A percentile compares a stretch with the other conserved stretches of the same genome.
Conservation (phyloP, 2,797 vertebrate genomes). For the Holocentrus rufus region DNA sequence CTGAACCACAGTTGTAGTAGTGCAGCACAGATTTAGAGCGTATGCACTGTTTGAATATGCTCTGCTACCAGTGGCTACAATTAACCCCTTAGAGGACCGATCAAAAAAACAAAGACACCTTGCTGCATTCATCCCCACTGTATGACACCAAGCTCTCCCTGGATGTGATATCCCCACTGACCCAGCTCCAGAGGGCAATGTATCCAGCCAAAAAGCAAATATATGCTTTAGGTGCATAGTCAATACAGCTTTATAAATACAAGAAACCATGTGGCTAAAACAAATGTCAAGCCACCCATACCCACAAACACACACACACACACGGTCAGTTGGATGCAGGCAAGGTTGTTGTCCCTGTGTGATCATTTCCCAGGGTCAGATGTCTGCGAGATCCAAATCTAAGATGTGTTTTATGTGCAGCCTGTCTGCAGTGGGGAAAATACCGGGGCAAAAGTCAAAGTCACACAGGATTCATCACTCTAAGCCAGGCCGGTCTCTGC, state of each 20-base stretch:
- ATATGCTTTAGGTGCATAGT: background rate
- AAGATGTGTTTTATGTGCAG: constrained; percentile 44
- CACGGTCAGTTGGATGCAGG: constrained; percentile 17
- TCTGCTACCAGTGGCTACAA: constrained; percentile 1
- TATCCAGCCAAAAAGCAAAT: constrained; percentile 29
- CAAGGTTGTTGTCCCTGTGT: constrained; percentile 20
- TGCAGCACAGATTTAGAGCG: no score
- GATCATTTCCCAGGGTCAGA: constrained; percentile 58
- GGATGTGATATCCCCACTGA: background rate
- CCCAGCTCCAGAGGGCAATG: background rate
- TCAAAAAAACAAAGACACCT: background rate
- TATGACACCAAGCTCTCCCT: background rate
- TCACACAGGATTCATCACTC: constrained; percentile 47
- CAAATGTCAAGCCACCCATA: constrained; percentile 22
- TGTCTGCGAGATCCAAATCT: constrained; percentile 42
- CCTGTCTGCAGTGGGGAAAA: constrained; percentile 41
- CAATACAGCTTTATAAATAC: no score
- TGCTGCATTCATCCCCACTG: background rate
- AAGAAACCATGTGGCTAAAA: constrained; percentile 23
- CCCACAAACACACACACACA: constrained; percentile 14
- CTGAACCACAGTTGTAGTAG: background rate
- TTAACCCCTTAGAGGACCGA: background rate
- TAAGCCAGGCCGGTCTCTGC: constrained; percentile 6
- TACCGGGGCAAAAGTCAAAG: constrained; percentile 55
- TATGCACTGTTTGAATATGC: background rate